Evolutionary conservation across 1,140 invertebrate genomes (phyloP), one percentile per base, ranked within the genome.

Genomic region (Anadara kagoshimensis): DNA sequence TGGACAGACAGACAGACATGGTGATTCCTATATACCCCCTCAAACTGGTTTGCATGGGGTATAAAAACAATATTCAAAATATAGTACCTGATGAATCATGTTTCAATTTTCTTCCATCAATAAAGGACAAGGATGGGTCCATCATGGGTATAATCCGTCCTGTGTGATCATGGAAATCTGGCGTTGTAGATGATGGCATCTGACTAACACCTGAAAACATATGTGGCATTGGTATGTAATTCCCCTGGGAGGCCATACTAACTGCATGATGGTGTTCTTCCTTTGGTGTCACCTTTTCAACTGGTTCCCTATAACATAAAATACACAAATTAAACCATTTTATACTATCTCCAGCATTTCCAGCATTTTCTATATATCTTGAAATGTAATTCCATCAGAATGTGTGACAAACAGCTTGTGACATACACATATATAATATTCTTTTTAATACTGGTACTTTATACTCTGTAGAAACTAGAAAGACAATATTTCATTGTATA

Each of bases 111-210:
- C 64, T 59, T n/a, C 56, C 53, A 58, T 68, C 43, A 49, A 69
- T 45, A 59, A 77, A 75, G 59, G 79, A 67, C 22, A 75, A 65
- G 59, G 79, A 66, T 26, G 73, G 63, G 71, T 76, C 72, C 47
- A 68, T 36, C 70, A 78, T 44, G 53, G 76, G 61, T 64, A 78
- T 59, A 44, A 81, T 65, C 56, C 69, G 54, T 53, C 75, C 61
- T 53, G 73, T 54, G 43, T 75, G 67, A 41, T 79, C 78, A 20
- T 44, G 24, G 20, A 66, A 58, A 14, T 72, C 75, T n/a, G 76
- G 59, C 12, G 74, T 78, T 1, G 79, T 78, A 0, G 79, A 81
- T 18, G 79, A 76, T 20, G 79, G 76, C 43, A 65, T 70, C 54
- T 81, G 76, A 61, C 62, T 75, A 36, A 36, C 29, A 36, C 29